phyloP scores from a whole-genome alignment of 2,113 vertebrate species.

The Pteruthius melanotis region DNA sequence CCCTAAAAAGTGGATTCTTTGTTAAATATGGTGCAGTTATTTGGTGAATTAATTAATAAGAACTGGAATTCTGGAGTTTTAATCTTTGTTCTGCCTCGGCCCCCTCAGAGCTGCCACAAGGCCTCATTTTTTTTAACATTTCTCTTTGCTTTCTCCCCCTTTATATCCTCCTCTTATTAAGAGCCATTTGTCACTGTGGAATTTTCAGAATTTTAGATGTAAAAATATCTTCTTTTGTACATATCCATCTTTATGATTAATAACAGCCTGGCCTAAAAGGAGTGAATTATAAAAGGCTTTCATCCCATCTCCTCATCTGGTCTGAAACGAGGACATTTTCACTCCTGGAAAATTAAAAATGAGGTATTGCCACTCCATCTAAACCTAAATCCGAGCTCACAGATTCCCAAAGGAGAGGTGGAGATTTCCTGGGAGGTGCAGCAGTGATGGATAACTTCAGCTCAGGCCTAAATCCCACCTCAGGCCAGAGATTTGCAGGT shows the following conservation, averaged over 20 bases:
- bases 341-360: neutral
- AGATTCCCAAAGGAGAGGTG: neutral
- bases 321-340: neutral
- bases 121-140: neutral
- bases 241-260: neutral
- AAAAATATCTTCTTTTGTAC: constrained; percentile 8
- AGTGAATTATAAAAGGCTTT: neutral
- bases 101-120: neutral
- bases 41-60: neutral
- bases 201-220: neutral
- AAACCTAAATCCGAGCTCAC: neutral
- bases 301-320: neutral
- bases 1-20: neutral
- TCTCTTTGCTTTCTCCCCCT: neutral
- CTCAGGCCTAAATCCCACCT: neutral
- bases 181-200: neutral
- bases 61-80: neutral
- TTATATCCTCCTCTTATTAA: neutral
- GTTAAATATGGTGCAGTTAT: neutral
- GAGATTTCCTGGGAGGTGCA: neutral
- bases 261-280: neutral
- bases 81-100: neutral
- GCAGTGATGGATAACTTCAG: neutral
- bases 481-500: neutral
- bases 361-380: neutral